Evolutionary conservation across 2,113 vertebrate species (phyloP), one percentile per base, ranked within the genome.

Genomic region (Lipophrys pholis): DNA sequence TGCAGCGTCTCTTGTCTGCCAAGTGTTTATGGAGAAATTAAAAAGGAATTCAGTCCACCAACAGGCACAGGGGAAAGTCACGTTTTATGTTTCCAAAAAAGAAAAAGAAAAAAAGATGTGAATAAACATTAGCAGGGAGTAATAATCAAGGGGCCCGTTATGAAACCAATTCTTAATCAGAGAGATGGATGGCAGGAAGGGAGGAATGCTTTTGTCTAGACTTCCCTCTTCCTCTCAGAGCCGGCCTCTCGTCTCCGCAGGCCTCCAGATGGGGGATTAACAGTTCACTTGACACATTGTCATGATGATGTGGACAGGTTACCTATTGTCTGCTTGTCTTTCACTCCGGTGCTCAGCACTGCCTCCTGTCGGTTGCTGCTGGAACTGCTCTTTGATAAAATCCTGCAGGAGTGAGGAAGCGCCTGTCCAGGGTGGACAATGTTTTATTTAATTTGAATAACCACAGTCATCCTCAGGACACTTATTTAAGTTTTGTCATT

Each of bases 141-240:
- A 17, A 43, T 65, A 67, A 74, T 60, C 35, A 66, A 35, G 17
- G 7, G 9, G 41, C 8, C 30, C 43, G 51, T 74, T 70, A 45
- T 57, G 52, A 56, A 80, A 43, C 68, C 3, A 43, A 42, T 60
- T 69, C 3, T 49, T 80, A 69, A 84, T 80, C 62, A 61, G 53
- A 69, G 74, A 57, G 69, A 73, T 57, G 40, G 78, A 84, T n/a
- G 73, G 30, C 52, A 76, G 82, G 71, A 71, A 79, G 77, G 46
- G 71, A 83, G 77, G 79, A 85, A 80, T 62, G 77, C 72, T 43
- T 14, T 69, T 11, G 86, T 90, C 80, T 83, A 90, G 84, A 90
- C 88, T 46, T 71, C 48, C 38, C 55, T 83, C 81, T 80, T 68
- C 72, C 68, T 81, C 40, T 71, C 21, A 12, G 17, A 21, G 46